Percentiles rank a stretch among this genome's conserved stretches.
phyloP scores from a whole-genome alignment of 2,113 vertebrate genomes.

The Alligator mississippiensis region DNA sequence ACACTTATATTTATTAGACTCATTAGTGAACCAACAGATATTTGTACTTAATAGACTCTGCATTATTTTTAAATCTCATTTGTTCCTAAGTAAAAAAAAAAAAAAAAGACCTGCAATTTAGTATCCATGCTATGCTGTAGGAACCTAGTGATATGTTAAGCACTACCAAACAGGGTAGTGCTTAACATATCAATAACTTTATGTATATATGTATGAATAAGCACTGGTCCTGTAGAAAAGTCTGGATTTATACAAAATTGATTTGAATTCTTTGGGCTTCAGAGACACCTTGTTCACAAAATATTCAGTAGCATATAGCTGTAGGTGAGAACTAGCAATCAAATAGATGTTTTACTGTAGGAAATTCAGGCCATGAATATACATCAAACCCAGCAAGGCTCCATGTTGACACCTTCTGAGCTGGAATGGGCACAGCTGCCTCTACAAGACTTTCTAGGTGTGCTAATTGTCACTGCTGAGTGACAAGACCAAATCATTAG shows the following conservation, averaged over 20 bases:
- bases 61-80: neutral
- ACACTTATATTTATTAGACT: neutral
- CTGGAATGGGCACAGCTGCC: too few species aligned
- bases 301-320: neutral
- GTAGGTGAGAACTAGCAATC: neutral
- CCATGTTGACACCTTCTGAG: too few species aligned
- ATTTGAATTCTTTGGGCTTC: neutral
- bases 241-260: neutral
- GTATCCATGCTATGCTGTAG: neutral
- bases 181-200: neutral
- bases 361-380: neutral
- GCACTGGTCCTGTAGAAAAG: neutral
- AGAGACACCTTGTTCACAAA: neutral
- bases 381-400: too few species aligned
- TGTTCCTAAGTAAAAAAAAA: neutral
- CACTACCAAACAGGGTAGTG: neutral
- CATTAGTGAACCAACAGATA: neutral
- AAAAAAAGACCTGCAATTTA: neutral
- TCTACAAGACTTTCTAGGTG: too few species aligned
- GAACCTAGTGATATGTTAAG: neutral
- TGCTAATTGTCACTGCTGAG: too few species aligned
- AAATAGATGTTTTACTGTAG: neutral
- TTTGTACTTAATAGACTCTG: neutral
- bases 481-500: too few species aligned
- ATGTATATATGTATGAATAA: neutral